These are phyloP conservation scores for Thamnophis sirtalis DNA, from an alignment of 2,113 vertebrate genomes.

Conservation along the genomic window DNA sequence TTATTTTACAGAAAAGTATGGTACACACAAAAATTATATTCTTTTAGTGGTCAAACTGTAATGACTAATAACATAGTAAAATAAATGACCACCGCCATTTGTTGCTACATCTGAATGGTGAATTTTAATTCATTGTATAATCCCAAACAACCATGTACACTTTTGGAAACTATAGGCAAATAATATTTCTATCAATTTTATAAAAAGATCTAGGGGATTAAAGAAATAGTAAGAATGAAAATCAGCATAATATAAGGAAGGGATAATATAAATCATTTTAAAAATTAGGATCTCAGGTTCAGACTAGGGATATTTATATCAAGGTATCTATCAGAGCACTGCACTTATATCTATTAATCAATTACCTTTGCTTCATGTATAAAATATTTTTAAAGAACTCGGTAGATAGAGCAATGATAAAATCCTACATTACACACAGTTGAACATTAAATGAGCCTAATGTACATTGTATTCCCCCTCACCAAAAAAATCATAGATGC, in stretches of 20 bases:
- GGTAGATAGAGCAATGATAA: background rate
- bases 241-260: conserved; percentile 37
- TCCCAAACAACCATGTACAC: conserved; percentile 45
- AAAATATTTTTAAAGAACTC: background rate
- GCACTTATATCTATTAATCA: background rate
- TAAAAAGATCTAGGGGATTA: conserved; percentile 33
- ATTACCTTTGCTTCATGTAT: background rate
- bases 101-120: conserved; percentile 35
- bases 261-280: conserved; percentile 45
- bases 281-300: conserved; percentile 53
- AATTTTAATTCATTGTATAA: conserved; percentile 47
- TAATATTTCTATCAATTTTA: conserved; percentile 29
- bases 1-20: conserved; percentile 12
- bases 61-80: conserved; percentile 46
- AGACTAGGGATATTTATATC: conserved; percentile 33
- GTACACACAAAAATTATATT: conserved; percentile 14
- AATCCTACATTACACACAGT: background rate
- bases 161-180: conserved; percentile 36
- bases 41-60: background rate
- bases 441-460: background rate
- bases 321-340: conserved; percentile 22
- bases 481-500: background rate
- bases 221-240: conserved; percentile 46
- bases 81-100: conserved; percentile 33
- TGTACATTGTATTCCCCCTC: background rate